phyloP scores from a whole-genome alignment of 2,113 vertebrate genomes.

The Coracopsis vasa region DNA sequence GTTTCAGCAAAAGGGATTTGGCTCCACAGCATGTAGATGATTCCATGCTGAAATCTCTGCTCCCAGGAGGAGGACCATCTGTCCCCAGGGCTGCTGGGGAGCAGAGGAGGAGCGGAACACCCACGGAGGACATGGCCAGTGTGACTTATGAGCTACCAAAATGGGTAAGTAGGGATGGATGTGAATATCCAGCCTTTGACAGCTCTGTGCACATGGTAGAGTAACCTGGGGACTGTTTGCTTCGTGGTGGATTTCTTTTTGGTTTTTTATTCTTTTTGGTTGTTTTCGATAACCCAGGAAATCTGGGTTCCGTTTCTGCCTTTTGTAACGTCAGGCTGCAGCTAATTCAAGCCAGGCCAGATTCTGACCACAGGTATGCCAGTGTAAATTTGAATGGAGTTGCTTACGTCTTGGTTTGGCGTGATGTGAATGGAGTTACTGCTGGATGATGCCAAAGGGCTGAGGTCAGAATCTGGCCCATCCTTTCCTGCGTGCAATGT shows the following conservation, averaged over 20 bases:
- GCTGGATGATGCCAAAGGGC: constrained; percentile 42
- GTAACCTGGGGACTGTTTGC: neutral
- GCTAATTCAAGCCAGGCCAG: constrained; percentile 64
- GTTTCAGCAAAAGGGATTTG: neutral
- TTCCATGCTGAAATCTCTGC: neutral
- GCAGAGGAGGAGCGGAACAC: neutral
- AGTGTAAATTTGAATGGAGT: constrained; percentile 60
- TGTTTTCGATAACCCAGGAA: constrained; percentile 51
- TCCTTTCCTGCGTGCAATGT: constrained; percentile 30
- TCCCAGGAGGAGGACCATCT: fast-evolving
- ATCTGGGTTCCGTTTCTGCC: constrained; percentile 17
- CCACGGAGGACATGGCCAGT: fast-evolving
- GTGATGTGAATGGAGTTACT: constrained; percentile 56
- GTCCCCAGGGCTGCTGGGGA: neutral
- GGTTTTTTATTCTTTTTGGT: neutral
- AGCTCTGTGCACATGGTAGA: neutral
- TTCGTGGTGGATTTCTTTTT: neutral
- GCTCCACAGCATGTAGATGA: fast-evolving
- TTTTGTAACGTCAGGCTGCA: constrained; percentile 34
- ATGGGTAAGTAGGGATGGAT: neutral
- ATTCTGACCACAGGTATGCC: constrained; percentile 65
- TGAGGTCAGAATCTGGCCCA: constrained; percentile 62
- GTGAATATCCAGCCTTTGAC: neutral
- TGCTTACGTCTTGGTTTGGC: constrained; percentile 57
- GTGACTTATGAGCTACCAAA: neutral